Evolutionary conservation across 2,888 invertebrate species (phyloP), one percentile per base, ranked within the genome.

Genomic region (Cacoxenus indagator): DNA sequence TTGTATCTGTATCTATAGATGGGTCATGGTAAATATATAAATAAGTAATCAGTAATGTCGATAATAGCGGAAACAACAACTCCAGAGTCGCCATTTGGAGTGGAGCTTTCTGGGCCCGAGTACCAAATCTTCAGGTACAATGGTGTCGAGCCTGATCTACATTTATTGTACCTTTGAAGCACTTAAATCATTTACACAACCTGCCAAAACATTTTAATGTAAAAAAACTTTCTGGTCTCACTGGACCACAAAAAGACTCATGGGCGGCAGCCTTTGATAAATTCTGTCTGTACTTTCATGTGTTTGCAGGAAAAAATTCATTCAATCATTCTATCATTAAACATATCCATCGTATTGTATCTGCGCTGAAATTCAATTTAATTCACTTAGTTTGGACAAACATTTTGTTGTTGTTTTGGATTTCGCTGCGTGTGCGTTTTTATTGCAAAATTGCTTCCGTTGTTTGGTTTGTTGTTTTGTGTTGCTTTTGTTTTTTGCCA

Each of bases 301-400:
- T 57, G 57, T 27, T 11, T 6, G 57, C 27, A 27, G 5, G n/a
- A 62, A 62, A 24, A 37, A 37, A 37, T 2, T 37, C 37, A 37
- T 37, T 37, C 37, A 45, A 43, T 62, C 45, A 62, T n/a, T 24
- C 61, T n/a, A n/a, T n/a, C n/a, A n/a, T n/a, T n/a, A n/a, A n/a
- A n/a, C n/a, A n/a, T n/a, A 62, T 62, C 45, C 45, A 43, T 62
- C 45, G 61, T n/a, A 24, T 24, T 62, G 31, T 45, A n/a, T n/a
- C n/a, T n/a, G n/a, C n/a, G n/a, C n/a, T 45, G 45, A 62, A 62
- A 45, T 26, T 45, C 57, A 57, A 29, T 57, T 57, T 57, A 29
- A 57, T 57, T 57, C 57, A 57, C 57, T 57, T 57, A 57, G 57
- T 17, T 17, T 57, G 29, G 26, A 3, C 19, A 24, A 8, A 14